Percentiles rank a stretch among this genome's conserved stretches.
Conservation (phyloP, 2,888 invertebrate genomes). For the Heliconius ethilla region DNA sequence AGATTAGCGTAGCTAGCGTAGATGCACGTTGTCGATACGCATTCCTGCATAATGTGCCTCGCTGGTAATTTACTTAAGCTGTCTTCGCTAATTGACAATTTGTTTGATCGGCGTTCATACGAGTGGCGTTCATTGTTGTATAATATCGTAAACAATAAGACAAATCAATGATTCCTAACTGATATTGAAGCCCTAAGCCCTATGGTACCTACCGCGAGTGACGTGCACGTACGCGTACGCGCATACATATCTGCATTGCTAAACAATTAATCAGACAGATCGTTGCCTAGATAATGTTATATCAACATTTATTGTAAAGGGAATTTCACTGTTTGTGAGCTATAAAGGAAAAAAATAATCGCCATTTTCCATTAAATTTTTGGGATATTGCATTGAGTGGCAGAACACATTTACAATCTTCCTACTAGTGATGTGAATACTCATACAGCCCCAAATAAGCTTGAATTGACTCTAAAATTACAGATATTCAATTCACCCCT, state of each 20-base stretch:
- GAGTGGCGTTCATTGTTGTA: no score
- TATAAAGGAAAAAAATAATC: background rate
- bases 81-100: slow-evolving; percentile 19
- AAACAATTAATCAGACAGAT: slow-evolving; percentile 17
- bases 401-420: background rate
- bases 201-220: background rate
- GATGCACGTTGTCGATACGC: background rate
- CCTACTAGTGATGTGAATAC: background rate
- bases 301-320: background rate
- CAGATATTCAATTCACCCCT: slow-evolving; percentile 9
- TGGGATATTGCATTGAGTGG: background rate
- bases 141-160: no score
- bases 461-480: slow-evolving; percentile 9
- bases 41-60: slow-evolving; percentile 25
- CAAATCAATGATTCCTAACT: no score
- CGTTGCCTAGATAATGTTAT: slow-evolving; percentile 8
- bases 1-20: background rate
- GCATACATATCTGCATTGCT: slow-evolving; percentile 14
- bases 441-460: background rate
- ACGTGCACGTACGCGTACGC: background rate
- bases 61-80: slow-evolving; percentile 10
- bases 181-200: no score
- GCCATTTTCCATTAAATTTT: background rate
- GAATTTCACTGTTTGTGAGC: background rate
- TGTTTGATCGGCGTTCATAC: background rate